Conservation (phyloP, 2,113 vertebrate genomes). For the Noturus placidus region DNA sequence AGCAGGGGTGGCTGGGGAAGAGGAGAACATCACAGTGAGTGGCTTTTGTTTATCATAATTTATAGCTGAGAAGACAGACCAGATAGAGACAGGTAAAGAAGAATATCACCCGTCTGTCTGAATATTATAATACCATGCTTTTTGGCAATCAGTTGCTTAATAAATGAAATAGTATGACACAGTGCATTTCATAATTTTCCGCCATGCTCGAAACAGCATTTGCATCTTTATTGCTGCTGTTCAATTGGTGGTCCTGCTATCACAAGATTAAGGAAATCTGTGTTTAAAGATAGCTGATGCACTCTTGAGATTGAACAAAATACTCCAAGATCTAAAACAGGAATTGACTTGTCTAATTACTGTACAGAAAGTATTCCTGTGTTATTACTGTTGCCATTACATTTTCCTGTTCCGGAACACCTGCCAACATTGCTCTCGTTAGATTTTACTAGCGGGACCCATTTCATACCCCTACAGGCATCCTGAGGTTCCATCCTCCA, state of each 20-base stretch:
- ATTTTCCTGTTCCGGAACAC: slow-evolving; percentile 26
- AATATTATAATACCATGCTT: neutral
- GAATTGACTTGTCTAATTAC: slow-evolving; percentile 9
- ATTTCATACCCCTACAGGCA: slow-evolving; percentile 42
- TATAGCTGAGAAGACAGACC: neutral
- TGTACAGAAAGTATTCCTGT: slow-evolving; percentile 18
- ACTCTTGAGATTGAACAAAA: neutral
- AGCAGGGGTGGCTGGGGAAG: slow-evolving; percentile 23
- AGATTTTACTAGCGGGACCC: slow-evolving; percentile 36
- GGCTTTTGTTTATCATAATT: neutral
- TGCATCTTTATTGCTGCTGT: slow-evolving; percentile 67
- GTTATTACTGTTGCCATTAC: slow-evolving; percentile 12
- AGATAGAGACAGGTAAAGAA: neutral
- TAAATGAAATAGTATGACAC: neutral
- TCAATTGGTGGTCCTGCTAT: neutral
- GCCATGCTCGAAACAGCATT: slow-evolving; percentile 53
- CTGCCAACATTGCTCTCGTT: slow-evolving; percentile 33
- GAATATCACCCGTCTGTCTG: neutral
- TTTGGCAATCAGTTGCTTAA: neutral
- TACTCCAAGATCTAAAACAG: slow-evolving; percentile 16
- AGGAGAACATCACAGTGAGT: slow-evolving; percentile 27
- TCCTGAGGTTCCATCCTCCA: slow-evolving; percentile 49
- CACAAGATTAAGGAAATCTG: slow-evolving; percentile 7
- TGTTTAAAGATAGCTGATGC: neutral
- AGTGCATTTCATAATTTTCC: slow-evolving; percentile 41